phyloP scores from a whole-genome alignment of 2,888 invertebrate species.

The Trachelus troglodyta region DNA sequence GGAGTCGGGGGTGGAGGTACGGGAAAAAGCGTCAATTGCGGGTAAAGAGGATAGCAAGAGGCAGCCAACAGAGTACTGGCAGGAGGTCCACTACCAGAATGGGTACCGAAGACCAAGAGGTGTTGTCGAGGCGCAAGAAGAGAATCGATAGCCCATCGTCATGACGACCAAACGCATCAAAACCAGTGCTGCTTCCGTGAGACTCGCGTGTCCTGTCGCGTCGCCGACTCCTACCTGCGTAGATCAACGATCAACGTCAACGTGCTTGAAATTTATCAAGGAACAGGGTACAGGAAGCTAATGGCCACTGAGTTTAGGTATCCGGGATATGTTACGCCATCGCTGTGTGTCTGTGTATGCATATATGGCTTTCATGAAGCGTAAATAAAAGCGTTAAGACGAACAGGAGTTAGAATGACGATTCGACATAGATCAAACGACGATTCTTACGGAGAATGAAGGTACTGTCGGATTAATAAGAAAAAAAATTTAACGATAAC shows the following conservation, averaged over 20 bases:
- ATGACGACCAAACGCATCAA: conserved; percentile 3
- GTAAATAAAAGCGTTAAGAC: too few species aligned
- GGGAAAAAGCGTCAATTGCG: neutral
- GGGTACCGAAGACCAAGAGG: neutral
- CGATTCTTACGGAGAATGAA: neutral
- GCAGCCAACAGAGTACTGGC: neutral
- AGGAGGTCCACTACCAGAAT: neutral
- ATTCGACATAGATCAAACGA: too few species aligned
- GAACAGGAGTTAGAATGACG: too few species aligned
- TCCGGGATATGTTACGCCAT: too few species aligned
- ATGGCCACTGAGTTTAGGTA: neutral
- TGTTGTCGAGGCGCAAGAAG: neutral
- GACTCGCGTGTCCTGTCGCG: neutral
- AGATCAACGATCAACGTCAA: neutral
- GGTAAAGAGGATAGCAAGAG: neutral
- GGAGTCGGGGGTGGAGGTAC: too few species aligned
- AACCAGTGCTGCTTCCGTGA: neutral
- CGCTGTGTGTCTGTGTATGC: too few species aligned
- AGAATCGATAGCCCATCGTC: conserved; percentile 6
- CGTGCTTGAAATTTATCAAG: neutral
- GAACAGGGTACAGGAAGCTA: neutral
- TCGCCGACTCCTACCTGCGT: neutral
- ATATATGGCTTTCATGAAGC: too few species aligned
- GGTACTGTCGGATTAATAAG: neutral
- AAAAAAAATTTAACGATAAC: neutral